A percentile compares a stretch with the other conserved stretches of the same genome.
Evolutionary conservation across 2,888 invertebrate genomes (phyloP).

Genomic region (Dusona sp.): DNA sequence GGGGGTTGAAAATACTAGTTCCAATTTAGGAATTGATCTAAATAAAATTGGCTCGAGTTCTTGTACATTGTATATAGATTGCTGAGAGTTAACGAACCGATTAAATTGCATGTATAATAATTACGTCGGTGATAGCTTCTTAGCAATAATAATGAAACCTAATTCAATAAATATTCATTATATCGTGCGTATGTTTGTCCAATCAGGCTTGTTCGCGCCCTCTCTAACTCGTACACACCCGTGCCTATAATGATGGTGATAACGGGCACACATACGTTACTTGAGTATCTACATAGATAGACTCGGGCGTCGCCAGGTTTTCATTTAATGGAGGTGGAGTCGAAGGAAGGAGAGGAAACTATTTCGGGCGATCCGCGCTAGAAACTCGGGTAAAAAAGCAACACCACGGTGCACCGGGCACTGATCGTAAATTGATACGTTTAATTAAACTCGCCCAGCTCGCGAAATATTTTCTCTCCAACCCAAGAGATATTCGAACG

Average conservation of each 20-base stretch:
- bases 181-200: slow-evolving; percentile 54
- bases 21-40: background rate
- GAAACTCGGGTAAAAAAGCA: slow-evolving; percentile 24
- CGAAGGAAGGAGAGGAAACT: background rate
- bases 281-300: background rate
- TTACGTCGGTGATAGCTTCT: slow-evolving; percentile 48
- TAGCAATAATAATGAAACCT: slow-evolving; percentile 57
- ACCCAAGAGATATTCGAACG: slow-evolving; percentile 31
- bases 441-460: slow-evolving; percentile 67
- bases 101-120: slow-evolving; percentile 56
- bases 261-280: background rate
- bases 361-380: slow-evolving; percentile 45
- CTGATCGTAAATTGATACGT: slow-evolving; percentile 69
- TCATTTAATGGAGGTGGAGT: slow-evolving; percentile 50
- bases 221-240: background rate
- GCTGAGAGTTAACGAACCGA: slow-evolving; percentile 61
- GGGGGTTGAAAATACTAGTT: background rate
- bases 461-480: slow-evolving; percentile 44
- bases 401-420: slow-evolving; percentile 37
- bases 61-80: background rate
- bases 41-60: background rate
- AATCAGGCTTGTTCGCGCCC: slow-evolving; percentile 55
- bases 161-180: slow-evolving; percentile 67
- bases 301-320: background rate
- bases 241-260: slow-evolving; percentile 6